These are phyloP conservation scores for Sebastes cheni DNA, from an alignment of 2,797 vertebrate species.

Conservation along the genomic window DNA sequence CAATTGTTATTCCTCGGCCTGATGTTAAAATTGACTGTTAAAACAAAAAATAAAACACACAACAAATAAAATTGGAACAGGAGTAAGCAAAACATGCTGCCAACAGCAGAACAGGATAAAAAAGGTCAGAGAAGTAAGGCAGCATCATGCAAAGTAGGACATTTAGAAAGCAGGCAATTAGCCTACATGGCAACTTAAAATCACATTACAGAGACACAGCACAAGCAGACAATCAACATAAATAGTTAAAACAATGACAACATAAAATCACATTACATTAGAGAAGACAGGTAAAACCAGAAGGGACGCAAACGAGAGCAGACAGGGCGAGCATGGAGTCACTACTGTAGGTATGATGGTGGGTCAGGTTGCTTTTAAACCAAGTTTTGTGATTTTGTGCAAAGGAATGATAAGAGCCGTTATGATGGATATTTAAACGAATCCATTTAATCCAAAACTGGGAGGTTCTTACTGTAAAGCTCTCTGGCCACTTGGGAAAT, in stretches of 20 bases:
- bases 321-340: no score
- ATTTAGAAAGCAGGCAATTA: background rate
- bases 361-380: background rate
- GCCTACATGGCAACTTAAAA: background rate
- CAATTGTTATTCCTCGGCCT: background rate
- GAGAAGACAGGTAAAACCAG: no score
- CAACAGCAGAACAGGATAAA: background rate
- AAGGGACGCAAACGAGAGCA: no score
- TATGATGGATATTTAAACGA: background rate
- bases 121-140: background rate
- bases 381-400: background rate
- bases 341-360: background rate
- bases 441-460: background rate
- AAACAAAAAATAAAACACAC: background rate
- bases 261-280: background rate
- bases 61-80: no score
- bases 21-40: no score
- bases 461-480: background rate
- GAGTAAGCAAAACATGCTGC: no score
- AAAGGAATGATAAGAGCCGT: background rate
- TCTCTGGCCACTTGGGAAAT: fast-evolving
- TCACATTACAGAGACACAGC: background rate
- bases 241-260: background rate
- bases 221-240: background rate
- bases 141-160: background rate